Evolutionary conservation across 2,888 invertebrate genomes (phyloP).

Genomic region (Leucozona laternaria): DNA sequence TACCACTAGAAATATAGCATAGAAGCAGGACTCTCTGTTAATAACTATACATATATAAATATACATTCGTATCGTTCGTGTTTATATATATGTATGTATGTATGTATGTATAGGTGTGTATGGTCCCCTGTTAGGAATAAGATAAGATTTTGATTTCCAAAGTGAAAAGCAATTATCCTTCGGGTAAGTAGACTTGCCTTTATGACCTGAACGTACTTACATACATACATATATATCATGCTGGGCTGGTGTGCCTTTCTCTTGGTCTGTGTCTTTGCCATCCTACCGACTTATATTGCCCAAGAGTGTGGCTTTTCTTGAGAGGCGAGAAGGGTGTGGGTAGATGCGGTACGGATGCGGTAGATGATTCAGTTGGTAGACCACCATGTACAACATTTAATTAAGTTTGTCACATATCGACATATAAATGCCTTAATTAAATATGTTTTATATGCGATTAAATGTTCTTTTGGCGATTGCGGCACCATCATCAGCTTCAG

Average conservation of each 20-base stretch:
- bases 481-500: no score
- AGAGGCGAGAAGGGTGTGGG: neutral
- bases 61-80: neutral
- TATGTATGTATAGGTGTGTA: neutral
- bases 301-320: constrained; percentile 66
- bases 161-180: constrained; percentile 76
- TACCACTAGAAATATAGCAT: constrained; percentile 1
- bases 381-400: constrained; percentile 75
- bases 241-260: constrained; percentile 27
- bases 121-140: constrained; percentile 63
- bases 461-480: constrained; percentile 66
- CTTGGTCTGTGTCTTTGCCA: constrained; percentile 26
- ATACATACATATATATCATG: constrained; percentile 18
- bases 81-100: neutral
- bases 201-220: constrained; percentile 55
- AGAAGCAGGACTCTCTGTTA: neutral
- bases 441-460: constrained; percentile 76
- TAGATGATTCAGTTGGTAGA: constrained; percentile 62
- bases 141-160: constrained; percentile 75
- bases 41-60: constrained; percentile 1
- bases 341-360: neutral
- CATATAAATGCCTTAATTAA: constrained; percentile 75
- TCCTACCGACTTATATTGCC: constrained; percentile 58
- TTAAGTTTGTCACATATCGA: constrained; percentile 74
- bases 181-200: constrained; percentile 73